Conservation (phyloP, 2,888 invertebrate genomes). For the Mythimna lalbum region DNA sequence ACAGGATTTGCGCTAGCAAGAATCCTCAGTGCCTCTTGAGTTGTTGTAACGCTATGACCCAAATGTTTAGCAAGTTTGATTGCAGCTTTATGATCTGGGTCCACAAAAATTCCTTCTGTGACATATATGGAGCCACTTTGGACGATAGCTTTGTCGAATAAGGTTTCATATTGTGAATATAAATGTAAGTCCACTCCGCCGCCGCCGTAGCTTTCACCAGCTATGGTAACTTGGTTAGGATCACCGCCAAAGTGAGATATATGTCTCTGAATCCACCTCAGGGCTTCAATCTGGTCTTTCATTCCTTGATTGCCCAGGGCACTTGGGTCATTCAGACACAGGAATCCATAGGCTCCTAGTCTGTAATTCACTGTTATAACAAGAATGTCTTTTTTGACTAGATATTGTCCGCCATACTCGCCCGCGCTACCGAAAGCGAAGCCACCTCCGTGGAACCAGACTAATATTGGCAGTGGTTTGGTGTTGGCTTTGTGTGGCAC, state of each 20-base stretch:
- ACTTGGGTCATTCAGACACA: slow-evolving; percentile 75
- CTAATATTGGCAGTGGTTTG: slow-evolving; percentile 73
- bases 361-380: slow-evolving; percentile 77
- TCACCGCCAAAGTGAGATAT: slow-evolving; percentile 80
- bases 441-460: slow-evolving; percentile 84
- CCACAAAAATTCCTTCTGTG: slow-evolving; percentile 68
- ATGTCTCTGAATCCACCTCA: slow-evolving; percentile 78
- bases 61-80: slow-evolving; percentile 72
- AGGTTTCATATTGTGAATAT: slow-evolving; percentile 69
- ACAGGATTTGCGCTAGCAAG: slow-evolving; percentile 67
- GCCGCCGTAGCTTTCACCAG: slow-evolving; percentile 81
- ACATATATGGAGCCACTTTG: slow-evolving; percentile 75
- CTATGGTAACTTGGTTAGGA: slow-evolving; percentile 73
- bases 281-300: slow-evolving; percentile 78
- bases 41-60: slow-evolving; percentile 63
- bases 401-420: slow-evolving; percentile 74
- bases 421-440: slow-evolving; percentile 76
- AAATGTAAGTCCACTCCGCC: slow-evolving; percentile 78
- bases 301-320: slow-evolving; percentile 78
- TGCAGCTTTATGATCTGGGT: slow-evolving; percentile 69
- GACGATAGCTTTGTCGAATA: slow-evolving; percentile 76
- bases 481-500: slow-evolving; percentile 64
- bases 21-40: slow-evolving; percentile 68
- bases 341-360: slow-evolving; percentile 80
- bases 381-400: slow-evolving; percentile 72